Conservation (phyloP, 30 jellyfish, hydroid and myxozoan species). For the Hydractinia symbiolongicarpus region DNA sequence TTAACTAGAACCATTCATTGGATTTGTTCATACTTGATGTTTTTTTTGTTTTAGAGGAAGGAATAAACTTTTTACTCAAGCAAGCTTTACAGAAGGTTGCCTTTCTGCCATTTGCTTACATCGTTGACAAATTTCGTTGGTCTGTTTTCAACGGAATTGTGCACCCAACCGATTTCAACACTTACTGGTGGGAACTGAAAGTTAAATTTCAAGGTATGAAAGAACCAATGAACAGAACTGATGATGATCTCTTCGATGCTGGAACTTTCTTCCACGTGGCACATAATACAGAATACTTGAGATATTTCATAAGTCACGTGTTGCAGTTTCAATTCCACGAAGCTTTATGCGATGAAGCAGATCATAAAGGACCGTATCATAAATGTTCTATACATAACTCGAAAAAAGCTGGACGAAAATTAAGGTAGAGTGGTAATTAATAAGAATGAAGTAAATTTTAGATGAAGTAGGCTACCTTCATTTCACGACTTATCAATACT, state of each 20-base stretch:
- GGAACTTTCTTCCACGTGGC: constrained; percentile 75
- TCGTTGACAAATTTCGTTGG: constrained; percentile 73
- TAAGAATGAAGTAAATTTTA: no score
- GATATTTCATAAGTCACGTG: constrained; percentile 68
- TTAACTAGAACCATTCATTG: no score
- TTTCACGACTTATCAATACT: no score
- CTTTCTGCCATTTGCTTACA: constrained; percentile 55
- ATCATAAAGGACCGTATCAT: constrained; percentile 52
- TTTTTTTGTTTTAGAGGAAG: constrained; percentile 51
- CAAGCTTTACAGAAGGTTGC: constrained; percentile 64
- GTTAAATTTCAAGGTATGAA: constrained; percentile 48
- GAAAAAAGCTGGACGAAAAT: constrained; percentile 60
- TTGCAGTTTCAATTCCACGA: constrained; percentile 68
- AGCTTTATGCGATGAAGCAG: constrained; percentile 67
- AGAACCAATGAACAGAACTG: constrained; percentile 24
- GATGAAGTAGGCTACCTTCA: no score
- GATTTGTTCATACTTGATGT: no score
- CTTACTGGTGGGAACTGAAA: constrained; percentile 65
- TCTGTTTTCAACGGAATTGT: constrained; percentile 55
- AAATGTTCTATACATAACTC: constrained; percentile 67
- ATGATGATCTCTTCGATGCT: constrained; percentile 61
- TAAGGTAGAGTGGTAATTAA: constrained; percentile 23
- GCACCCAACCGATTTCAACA: constrained; percentile 49
- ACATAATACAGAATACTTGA: constrained; percentile 63
- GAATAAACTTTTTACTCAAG: constrained; percentile 62